A percentile compares a stretch with the other conserved stretches of the same genome.
phyloP scores from a whole-genome alignment of 1,140 invertebrate genomes.

The Bilobella aurantiaca region DNA sequence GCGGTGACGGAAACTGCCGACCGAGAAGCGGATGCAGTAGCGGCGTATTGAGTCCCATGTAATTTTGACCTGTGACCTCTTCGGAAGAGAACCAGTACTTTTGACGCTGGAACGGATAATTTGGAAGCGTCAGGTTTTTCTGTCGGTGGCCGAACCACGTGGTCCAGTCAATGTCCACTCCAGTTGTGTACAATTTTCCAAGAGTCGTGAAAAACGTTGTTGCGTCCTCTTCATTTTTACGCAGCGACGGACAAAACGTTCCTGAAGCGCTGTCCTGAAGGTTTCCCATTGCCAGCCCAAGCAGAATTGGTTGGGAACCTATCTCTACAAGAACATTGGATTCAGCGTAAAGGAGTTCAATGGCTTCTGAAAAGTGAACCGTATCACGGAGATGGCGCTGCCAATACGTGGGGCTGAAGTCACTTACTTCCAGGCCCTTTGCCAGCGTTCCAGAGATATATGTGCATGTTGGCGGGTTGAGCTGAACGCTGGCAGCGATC shows the following conservation, averaged over 20 bases:
- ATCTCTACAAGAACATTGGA: slow-evolving; percentile 14
- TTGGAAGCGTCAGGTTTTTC: slow-evolving; percentile 12
- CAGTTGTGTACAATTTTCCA: slow-evolving; percentile 14
- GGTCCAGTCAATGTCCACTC: slow-evolving; percentile 17
- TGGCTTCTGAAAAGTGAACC: slow-evolving; percentile 11
- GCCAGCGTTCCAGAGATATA: slow-evolving; percentile 12
- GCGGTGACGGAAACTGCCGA: slow-evolving; percentile 6
- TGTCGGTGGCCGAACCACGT: not conserved
- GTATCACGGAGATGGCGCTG: slow-evolving; percentile 12
- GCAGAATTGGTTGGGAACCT: slow-evolving; percentile 17
- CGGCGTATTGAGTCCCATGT: slow-evolving; percentile 3
- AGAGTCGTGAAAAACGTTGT: slow-evolving; percentile 12
- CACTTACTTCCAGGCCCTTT: not conserved
- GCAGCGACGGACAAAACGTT: slow-evolving; percentile 13
- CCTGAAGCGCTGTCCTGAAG: slow-evolving; percentile 5
- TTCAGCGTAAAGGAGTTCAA: slow-evolving; percentile 6
- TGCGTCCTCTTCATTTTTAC: slow-evolving; percentile 21
- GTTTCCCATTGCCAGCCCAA: slow-evolving; percentile 12
- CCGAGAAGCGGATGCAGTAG: slow-evolving; percentile 20
- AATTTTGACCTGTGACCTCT: not conserved
- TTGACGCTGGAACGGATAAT: slow-evolving; percentile 20
- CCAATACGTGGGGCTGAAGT: slow-evolving; percentile 15
- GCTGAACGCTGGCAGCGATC: not conserved
- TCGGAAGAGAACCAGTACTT: slow-evolving; percentile 14
- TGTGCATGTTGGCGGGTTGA: not conserved